A percentile compares a stretch with the other conserved stretches of the same genome.
These are phyloP conservation scores for Podabrus alpinus DNA, from an alignment of 2,888 invertebrate species.

Conservation along the genomic window DNA sequence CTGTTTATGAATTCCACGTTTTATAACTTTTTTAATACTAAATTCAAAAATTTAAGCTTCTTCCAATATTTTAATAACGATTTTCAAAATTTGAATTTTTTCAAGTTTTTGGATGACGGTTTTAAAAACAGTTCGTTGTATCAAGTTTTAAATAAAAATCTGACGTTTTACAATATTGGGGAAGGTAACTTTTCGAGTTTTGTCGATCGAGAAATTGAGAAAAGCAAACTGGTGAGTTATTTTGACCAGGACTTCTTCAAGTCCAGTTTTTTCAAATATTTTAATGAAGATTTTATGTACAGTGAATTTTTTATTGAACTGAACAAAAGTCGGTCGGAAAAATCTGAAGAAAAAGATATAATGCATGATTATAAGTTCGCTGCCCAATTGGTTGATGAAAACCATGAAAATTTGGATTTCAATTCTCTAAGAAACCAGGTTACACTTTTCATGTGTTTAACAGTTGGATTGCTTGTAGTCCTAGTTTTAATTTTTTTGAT, in stretches of 20 bases:
- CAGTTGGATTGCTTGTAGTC: not conserved
- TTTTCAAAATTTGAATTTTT: not conserved
- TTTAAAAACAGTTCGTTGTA: constrained; percentile 11
- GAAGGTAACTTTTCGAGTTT: not conserved
- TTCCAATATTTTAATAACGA: not conserved
- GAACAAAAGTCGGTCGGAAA: not conserved
- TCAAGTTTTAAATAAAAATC: not conserved
- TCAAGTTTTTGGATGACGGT: not conserved
- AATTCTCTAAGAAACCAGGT: not conserved
- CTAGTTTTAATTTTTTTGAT: not conserved
- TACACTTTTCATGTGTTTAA: not conserved
- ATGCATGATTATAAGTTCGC: not conserved
- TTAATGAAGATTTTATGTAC: not conserved
- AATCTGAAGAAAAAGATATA: not conserved
- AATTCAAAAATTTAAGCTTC: not conserved
- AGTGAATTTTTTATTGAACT: not conserved
- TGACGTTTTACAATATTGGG: not conserved
- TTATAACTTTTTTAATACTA: not conserved
- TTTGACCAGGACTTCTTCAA: not conserved
- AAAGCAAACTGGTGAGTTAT: not conserved
- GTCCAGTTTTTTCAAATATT: not conserved
- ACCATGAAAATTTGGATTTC: not conserved
- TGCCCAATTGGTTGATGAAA: not conserved
- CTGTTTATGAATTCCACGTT: not conserved
- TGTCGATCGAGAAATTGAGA: not conserved